phyloP scores from a whole-genome alignment of 2,113 vertebrate species.

The Orycteropus afer region DNA sequence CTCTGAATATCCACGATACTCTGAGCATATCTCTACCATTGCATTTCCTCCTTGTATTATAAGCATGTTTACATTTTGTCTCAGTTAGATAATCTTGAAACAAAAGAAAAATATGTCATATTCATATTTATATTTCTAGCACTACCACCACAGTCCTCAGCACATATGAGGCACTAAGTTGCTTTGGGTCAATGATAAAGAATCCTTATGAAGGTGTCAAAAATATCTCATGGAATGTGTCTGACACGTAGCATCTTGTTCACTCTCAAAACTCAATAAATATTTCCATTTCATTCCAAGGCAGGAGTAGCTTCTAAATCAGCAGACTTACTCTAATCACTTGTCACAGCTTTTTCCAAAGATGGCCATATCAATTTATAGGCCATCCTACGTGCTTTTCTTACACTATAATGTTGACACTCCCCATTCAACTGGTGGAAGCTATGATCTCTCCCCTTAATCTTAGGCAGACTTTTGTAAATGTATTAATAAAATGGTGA shows the following conservation, averaged over 20 bases:
- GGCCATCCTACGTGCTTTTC: background rate
- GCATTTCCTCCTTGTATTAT: background rate
- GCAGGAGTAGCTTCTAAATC: background rate
- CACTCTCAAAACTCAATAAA: background rate
- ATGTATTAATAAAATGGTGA: background rate
- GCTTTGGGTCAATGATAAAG: background rate
- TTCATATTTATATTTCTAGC: background rate
- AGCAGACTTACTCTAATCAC: background rate
- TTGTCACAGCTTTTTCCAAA: background rate
- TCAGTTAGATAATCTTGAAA: background rate
- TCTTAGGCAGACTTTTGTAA: background rate
- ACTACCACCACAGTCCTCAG: background rate
- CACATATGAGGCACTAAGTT: background rate
- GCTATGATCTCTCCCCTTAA: background rate
- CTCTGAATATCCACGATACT: background rate
- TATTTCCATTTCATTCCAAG: background rate
- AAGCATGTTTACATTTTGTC: background rate
- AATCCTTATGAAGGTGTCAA: background rate
- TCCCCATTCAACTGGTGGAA: background rate
- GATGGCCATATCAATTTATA: background rate
- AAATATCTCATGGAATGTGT: background rate
- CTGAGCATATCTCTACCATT: background rate
- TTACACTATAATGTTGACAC: background rate
- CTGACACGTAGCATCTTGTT: background rate
- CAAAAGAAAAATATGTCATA: background rate